Percentiles rank a stretch among this genome's conserved stretches.
phyloP scores from a whole-genome alignment of 2,113 vertebrate species.

The Gnathonemus longibarbis region DNA sequence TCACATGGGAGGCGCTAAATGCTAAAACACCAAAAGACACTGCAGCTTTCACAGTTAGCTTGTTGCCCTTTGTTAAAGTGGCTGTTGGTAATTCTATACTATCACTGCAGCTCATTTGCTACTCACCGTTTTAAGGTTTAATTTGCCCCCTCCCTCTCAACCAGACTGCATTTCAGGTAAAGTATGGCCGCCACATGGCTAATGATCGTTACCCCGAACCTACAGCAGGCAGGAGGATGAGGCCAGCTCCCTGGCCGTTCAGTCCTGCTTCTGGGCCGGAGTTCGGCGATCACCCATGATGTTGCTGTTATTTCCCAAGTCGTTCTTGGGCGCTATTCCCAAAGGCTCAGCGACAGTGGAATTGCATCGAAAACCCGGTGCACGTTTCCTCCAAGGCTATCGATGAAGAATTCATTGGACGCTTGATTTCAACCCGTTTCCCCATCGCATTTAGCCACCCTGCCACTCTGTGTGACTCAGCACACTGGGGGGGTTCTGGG shows the following conservation, averaged over 20 bases:
- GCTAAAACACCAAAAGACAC: background rate
- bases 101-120: background rate
- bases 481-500: background rate
- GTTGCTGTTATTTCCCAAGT: background rate
- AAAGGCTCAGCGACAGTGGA: background rate
- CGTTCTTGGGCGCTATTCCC: background rate
- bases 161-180: background rate
- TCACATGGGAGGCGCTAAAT: background rate
- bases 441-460: background rate
- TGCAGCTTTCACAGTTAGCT: background rate
- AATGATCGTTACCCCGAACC: background rate
- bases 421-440: background rate
- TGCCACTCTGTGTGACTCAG: background rate
- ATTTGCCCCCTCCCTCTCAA: background rate
- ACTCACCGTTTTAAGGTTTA: background rate
- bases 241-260: background rate
- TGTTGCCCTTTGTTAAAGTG: background rate
- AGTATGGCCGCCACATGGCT: background rate
- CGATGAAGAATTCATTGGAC: background rate
- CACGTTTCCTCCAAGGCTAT: background rate
- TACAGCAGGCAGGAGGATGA: background rate
- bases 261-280: background rate
- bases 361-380: background rate
- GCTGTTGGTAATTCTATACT: background rate
- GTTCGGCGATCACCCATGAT: background rate